Evolutionary conservation across 2,113 vertebrate species (phyloP), one percentile per base, ranked within the genome.

Genomic region (Notarius lentiginosus): DNA sequence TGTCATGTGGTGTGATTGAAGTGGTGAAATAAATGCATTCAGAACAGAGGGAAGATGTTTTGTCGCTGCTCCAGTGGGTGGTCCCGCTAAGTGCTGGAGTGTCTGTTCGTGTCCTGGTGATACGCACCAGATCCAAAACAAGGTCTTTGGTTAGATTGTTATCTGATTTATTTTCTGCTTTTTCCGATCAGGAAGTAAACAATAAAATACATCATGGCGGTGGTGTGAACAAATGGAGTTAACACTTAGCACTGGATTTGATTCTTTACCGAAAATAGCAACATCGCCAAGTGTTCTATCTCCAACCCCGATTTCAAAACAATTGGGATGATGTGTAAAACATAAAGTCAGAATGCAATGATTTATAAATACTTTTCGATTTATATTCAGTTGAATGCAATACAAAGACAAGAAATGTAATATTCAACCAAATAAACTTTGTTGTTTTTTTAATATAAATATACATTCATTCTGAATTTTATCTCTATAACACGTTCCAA

Each of bases 11-110:
- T 49, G 73, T 75, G 75, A 68, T 70, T 56, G 84, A 75, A 86
- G 80, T 86, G 55, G 53, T 72, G 41, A 75, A 81, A 81, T 49
- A 82, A 77, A 65, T 27, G 1, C 83, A 82, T 70, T 84, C 75
- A 47, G 83, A 79, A 73, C 86, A 87, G 3, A 77, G 51, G 60
- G 79, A 51, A 86, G 56, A 27, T 15, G 22, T 47, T 83, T 80
- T 76, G 30, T 79, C 20, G 20, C 75, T 17, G 66, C 53, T 55
- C 61, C 63, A 20, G 0, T 68, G 47, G 72, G 82, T 75, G 53
- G 58, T 81, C 56, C 77, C 11, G 55, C 83, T 63, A 75, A 68
- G 41, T 8, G 1, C 9, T 63, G 18, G 20, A 83, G 77, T 63
- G 75, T 79, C 49, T 55, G 56, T 76, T 82, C 24, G 4, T 55